Base-by-base conservation (phyloP, 1,140 invertebrate species). In the Drosophila tani region DNA sequence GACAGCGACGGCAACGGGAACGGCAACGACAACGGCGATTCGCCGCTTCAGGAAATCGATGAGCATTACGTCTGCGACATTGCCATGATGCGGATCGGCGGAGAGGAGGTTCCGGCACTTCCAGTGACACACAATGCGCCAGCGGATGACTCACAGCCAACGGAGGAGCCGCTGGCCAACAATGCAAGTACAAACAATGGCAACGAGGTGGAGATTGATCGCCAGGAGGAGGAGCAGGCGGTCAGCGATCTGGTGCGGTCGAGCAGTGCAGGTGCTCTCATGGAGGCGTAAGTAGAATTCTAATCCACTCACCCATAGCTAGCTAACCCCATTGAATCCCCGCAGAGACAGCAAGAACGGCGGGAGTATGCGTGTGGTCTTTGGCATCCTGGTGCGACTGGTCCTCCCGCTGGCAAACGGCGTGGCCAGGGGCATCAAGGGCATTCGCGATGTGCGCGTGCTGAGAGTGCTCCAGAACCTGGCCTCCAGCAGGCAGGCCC, bases 401-500 rank as follows among this genome's bases (percentile, higher is more conserved):
- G 87, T 93, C 43, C 53, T 93, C 43, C 92, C 92, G 0, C 17
- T 93, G 50, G 88, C 87, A 8, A 92, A 93, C 47, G 83, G 92
- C 1, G 87, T 93, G 29, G 88, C 90, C 2, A 75, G 88, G 43
- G 78, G 92, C 51, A 85, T 91, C 38, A 79, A 92, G 53, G 91
- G 91, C 8, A 91, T 93, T 17, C 76, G 92, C 6, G 92, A 91
- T 82, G 81, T 81, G 40, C 85, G 85, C 3, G 74, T 93, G n/a
- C 41, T 91, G 14, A 76, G 71, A 19, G 77, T 81, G 7, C 67
- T 93, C 12, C 80, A 82, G 63, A 85, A 90, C 62, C 47, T 93
- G 49, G 80, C 85, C 55, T 79, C 88, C 27, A 93, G 93, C 45
- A 84, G 92, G 21, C 92, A 93, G 67, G 63, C 93, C 0, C 74